phyloP scores from a whole-genome alignment of 2,888 invertebrate genomes.

The Ophioninae sp. region DNA sequence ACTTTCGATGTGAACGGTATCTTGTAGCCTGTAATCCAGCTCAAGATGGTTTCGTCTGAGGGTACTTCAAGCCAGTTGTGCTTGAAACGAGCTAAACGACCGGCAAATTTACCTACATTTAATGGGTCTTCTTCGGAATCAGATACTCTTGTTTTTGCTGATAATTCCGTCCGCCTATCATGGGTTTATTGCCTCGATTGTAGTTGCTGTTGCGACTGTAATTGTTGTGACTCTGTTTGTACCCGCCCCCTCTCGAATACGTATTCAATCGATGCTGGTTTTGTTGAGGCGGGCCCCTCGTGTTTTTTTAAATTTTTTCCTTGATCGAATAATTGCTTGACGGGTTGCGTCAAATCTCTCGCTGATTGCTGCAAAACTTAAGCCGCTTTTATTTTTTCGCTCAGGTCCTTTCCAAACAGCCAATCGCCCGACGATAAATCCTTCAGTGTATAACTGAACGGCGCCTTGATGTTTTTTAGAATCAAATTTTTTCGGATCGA shows the following conservation, averaged over 20 bases:
- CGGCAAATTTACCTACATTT: slow-evolving; percentile 54
- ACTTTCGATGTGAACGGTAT: too few relatives aligned
- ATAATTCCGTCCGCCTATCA: slow-evolving; percentile 24
- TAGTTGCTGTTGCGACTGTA: slow-evolving; percentile 24
- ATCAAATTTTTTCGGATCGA: too few relatives aligned
- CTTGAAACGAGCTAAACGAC: slow-evolving; percentile 43
- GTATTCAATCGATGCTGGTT: too few relatives aligned
- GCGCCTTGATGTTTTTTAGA: too few relatives aligned
- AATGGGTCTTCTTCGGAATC: slow-evolving; percentile 35
- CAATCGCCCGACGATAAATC: too few relatives aligned
- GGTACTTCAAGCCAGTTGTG: slow-evolving; percentile 49
- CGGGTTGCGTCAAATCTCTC: slow-evolving; percentile 38
- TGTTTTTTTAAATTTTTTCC: too few relatives aligned
- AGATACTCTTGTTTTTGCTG: slow-evolving; percentile 22
- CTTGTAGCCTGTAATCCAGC: slow-evolving; percentile 59
- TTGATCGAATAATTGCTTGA: slow-evolving; percentile 45
- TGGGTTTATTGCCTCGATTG: slow-evolving; percentile 28
- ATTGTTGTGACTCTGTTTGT: too few relatives aligned
- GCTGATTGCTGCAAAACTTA: too few relatives aligned
- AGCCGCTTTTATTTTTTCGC: too few relatives aligned
- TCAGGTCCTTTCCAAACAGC: too few relatives aligned
- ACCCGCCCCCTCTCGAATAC: too few relatives aligned
- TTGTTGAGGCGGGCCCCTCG: too few relatives aligned
- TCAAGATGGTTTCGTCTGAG: slow-evolving; percentile 56
- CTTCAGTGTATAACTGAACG: slow-evolving; percentile 3